Base-by-base conservation (phyloP, 2,113 vertebrate species). In the Mixornis gularis region DNA sequence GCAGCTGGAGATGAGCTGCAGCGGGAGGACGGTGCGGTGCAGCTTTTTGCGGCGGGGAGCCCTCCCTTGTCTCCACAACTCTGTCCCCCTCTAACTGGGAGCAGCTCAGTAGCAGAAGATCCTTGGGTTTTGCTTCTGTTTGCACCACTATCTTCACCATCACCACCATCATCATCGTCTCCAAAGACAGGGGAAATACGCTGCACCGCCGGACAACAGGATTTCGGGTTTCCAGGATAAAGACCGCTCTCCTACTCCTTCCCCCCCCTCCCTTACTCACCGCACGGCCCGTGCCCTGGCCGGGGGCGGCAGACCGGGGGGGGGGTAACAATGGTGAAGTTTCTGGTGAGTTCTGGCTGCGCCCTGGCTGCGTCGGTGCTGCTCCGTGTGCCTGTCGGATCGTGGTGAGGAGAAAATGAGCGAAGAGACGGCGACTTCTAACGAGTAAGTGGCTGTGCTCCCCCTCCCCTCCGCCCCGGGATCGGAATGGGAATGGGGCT, bases 391-490 rank as follows among this genome's bases (percentile, higher is more conserved):
- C 98, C 96, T 97, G 97, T 97, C 98, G 98, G 98, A 98, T 98
- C 98, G 94, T 98, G 98, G 98, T 99, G 98, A 99, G 98, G 98
- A 98, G 98, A 98, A 99, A 98, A 99, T 99, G 99, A 99, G 98
- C 98, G 99, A 99, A 98, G 99, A 99, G 98, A 98, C 98, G 98
- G 98, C 98, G 98, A 98, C 98, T 98, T 98, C 98, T 98, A 98
- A 98, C 98, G 99, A 99, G 99, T 99, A 97, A 99, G 99, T 97
- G n/a, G 30, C 63, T n/a, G 53, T 38, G 55, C 48, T 43, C 34
- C 40, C 46, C 25, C 26, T 58, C 48, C 56, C 21, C 40, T 5
- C 5, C 14, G 22, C 36, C 18, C 18, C 24, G 82, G 59, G 49
- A 8, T 71, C 19, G 59, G 69, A 63, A 66, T 36, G 56, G 70